Evolutionary conservation across 2,797 vertebrate species (phyloP).

Genomic region (Rhincodon typus): DNA sequence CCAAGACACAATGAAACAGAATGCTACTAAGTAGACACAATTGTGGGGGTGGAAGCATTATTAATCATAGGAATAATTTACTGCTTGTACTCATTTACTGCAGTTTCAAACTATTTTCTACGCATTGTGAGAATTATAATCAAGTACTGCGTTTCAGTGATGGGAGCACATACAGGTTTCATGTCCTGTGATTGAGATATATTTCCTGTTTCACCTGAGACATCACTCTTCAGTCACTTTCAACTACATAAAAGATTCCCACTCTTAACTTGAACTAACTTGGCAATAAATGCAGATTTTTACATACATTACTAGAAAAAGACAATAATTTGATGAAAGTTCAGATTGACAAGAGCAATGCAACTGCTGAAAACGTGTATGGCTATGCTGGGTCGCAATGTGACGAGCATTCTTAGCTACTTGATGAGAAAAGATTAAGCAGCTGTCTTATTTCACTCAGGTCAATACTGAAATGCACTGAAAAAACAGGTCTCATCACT

Average conservation of each 20-base stretch:
- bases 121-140: background rate
- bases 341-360: background rate
- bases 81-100: background rate
- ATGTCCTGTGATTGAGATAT: background rate
- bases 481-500: background rate
- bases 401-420: background rate
- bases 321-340: background rate
- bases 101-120: background rate
- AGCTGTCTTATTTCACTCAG: background rate
- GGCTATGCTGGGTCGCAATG: background rate
- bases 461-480: background rate
- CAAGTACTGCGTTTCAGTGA: background rate
- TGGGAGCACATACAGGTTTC: background rate
- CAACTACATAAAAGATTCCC: background rate
- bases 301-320: background rate
- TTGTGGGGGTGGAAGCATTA: background rate
- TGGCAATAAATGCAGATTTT: background rate
- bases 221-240: background rate
- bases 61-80: background rate
- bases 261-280: background rate
- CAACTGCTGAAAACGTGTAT: background rate
- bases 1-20: background rate
- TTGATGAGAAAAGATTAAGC: background rate
- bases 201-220: background rate
- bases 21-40: background rate